Evolutionary conservation across 2,888 invertebrate genomes (phyloP).

Genomic region (Nephrotoma appendiculata): DNA sequence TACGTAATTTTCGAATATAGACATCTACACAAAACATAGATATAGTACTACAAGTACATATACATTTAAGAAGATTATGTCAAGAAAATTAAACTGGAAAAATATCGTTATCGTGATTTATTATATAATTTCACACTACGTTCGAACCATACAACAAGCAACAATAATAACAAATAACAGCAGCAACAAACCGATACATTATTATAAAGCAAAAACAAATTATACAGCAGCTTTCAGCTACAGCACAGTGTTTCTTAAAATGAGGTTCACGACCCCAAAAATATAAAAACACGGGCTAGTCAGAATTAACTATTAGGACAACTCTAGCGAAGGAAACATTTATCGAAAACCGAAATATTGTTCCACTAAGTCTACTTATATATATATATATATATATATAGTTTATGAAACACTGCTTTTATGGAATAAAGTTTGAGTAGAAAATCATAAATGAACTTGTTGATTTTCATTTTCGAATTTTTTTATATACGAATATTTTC

Average conservation of each 20-base stretch:
- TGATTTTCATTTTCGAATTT: neutral
- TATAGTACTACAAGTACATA: too few species aligned
- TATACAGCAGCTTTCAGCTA: neutral
- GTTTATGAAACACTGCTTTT: too few species aligned
- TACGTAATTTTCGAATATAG: too few species aligned
- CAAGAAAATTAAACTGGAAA: neutral
- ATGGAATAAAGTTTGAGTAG: too few species aligned
- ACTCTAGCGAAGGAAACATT: too few species aligned
- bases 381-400: too few species aligned
- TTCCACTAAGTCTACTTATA: too few species aligned
- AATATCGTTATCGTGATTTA: neutral
- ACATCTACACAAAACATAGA: too few species aligned
- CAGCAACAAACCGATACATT: neutral
- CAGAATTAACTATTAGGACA: too few species aligned
- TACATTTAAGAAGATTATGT: neutral
- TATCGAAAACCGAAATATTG: too few species aligned
- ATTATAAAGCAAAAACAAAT: neutral
- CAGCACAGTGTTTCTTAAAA: neutral
- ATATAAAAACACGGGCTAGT: too few species aligned
- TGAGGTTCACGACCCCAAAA: too few species aligned
- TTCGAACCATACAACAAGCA: neutral
- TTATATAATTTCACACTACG: neutral
- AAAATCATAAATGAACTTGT: neutral
- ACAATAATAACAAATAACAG: neutral
- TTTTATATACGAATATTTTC: neutral